These are phyloP conservation scores for Epinephelus awoara DNA, from an alignment of 2,797 vertebrate species.

Conservation along the genomic window DNA sequence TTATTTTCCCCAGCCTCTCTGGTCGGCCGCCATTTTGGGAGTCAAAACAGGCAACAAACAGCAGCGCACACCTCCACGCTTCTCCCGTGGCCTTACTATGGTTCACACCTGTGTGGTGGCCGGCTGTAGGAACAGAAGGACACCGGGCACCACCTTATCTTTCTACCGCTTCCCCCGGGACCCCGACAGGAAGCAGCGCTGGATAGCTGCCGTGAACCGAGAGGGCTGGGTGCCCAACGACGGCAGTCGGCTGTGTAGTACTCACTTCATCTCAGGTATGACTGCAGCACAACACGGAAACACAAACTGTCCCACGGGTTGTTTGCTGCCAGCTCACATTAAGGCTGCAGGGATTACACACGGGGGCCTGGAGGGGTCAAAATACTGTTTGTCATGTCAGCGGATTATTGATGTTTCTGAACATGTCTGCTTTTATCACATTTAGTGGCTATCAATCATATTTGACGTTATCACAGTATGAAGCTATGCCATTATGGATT, in stretches of 20 bases:
- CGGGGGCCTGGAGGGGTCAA: fast-evolving
- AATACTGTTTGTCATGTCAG: not conserved
- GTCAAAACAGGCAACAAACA: slow-evolving; percentile 76
- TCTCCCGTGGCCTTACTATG: slow-evolving; percentile 77
- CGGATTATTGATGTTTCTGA: not conserved
- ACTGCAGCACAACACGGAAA: not conserved
- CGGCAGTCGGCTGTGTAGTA: slow-evolving; percentile 86
- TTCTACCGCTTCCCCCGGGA: slow-evolving; percentile 87
- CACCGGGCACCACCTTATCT: slow-evolving; percentile 81
- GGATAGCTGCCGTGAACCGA: slow-evolving; percentile 86
- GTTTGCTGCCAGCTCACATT: too few species aligned
- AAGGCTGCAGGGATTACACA: too few species aligned
- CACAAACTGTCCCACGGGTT: not conserved
- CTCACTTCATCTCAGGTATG: slow-evolving; percentile 86
- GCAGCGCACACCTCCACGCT: slow-evolving; percentile 57
- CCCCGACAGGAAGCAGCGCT: slow-evolving; percentile 85
- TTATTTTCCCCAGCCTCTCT: slow-evolving; percentile 2
- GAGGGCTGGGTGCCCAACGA: slow-evolving; percentile 86
- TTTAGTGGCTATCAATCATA: too few species aligned
- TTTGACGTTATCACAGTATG: not conserved
- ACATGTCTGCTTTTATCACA: not conserved
- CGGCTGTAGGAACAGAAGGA: slow-evolving; percentile 86
- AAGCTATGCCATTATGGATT: not conserved
- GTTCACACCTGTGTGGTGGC: slow-evolving; percentile 88
- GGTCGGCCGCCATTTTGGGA: slow-evolving; percentile 86